phyloP scores from a whole-genome alignment of 2,797 vertebrate genomes.

The Cuculus canorus region DNA sequence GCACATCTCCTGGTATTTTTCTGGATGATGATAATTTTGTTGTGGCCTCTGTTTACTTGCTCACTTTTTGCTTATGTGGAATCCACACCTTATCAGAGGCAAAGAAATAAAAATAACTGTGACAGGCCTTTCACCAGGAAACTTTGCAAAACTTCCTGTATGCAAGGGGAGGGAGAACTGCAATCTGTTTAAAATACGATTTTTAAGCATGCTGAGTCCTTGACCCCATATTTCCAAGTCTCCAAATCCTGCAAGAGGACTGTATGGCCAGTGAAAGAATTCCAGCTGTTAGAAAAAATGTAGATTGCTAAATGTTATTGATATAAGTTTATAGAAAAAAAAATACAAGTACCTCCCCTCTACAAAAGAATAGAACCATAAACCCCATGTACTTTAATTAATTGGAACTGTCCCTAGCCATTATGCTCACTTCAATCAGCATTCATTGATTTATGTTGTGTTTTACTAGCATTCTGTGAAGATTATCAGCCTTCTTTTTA shows the following conservation, averaged over 20 bases:
- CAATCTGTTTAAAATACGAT: background rate
- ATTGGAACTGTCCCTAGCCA: background rate
- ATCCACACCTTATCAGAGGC: background rate
- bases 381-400: background rate
- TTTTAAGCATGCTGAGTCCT: background rate
- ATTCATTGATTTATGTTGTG: background rate
- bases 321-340: background rate
- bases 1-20: accelerated
- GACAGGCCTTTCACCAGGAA: background rate
- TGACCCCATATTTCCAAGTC: background rate
- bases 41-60: background rate
- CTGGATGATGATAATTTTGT: background rate
- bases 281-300: background rate
- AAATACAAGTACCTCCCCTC: background rate
- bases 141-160: background rate
- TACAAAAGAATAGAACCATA: background rate
- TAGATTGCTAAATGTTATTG: background rate
- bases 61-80: background rate
- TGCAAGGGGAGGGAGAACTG: background rate
- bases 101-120: accelerated
- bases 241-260: background rate
- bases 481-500: background rate
- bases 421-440: background rate
- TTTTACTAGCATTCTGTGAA: background rate
- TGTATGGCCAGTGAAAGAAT: background rate